These are phyloP conservation scores for Lepus timidus DNA, from an alignment of 2,113 vertebrate species.

Conservation along the genomic window DNA sequence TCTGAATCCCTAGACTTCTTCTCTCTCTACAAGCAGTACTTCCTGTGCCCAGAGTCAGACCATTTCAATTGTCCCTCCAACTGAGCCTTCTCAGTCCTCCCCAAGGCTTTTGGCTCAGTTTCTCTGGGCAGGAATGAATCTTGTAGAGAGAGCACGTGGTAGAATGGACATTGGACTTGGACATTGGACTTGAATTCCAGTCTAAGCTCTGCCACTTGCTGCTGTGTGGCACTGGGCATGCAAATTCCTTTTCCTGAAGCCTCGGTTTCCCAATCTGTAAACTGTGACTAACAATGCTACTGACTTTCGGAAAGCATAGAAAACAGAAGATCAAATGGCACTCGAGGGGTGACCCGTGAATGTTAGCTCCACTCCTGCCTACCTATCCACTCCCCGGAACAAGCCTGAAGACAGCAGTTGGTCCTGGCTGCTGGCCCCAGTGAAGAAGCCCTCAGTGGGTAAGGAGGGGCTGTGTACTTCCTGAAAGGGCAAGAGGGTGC, in stretches of 20 bases:
- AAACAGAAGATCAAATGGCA: not conserved
- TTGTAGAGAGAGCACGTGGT: not conserved
- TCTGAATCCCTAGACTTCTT: not conserved
- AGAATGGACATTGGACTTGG: not conserved
- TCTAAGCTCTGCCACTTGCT: not conserved
- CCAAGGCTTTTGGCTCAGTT: not conserved
- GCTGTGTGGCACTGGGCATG: not conserved
- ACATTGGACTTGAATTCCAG: not conserved
- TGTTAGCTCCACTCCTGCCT: not conserved
- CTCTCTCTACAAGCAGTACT: not conserved
- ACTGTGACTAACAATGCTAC: not conserved
- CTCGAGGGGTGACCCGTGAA: not conserved
- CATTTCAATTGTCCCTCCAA: not conserved
- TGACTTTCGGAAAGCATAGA: not conserved
- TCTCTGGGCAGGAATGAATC: constrained; percentile 14
- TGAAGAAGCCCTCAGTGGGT: constrained; percentile 4
- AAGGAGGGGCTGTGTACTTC: constrained; percentile 25
- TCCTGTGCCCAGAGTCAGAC: not conserved
- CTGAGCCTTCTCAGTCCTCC: not conserved
- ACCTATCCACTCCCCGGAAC: not conserved
- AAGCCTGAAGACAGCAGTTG: not conserved
- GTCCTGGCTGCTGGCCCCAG: not conserved
- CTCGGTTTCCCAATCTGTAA: not conserved
- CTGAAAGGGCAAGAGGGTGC: constrained; percentile 30
- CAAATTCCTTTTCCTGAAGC: not conserved